A percentile compares a stretch with the other conserved stretches of the same genome.
Evolutionary conservation across 2,113 vertebrate species (phyloP).

Genomic region (Eulacestoma nigropectus): DNA sequence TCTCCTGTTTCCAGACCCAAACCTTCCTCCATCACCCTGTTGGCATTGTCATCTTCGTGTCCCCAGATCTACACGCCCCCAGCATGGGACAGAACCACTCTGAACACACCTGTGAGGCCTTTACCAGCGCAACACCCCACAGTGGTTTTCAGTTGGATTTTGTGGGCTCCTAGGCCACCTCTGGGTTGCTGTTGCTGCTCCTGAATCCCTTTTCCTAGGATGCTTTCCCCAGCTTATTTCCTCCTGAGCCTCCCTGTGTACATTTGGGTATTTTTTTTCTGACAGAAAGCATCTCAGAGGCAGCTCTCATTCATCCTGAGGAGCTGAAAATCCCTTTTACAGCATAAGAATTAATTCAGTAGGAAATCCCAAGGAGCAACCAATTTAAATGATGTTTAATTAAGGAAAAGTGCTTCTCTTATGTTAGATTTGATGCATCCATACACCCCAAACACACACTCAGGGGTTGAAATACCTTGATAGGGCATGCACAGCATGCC

Average conservation of each 20-base stretch:
- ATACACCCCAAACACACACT: background rate
- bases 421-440: background rate
- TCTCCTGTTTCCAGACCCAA: background rate
- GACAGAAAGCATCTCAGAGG: background rate
- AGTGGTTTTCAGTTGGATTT: background rate
- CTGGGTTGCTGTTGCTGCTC: background rate
- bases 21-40: background rate
- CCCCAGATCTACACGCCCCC: fast-evolving
- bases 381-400: background rate
- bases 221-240: background rate
- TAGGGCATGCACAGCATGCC: background rate
- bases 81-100: fast-evolving
- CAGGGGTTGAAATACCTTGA: background rate
- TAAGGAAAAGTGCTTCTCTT: background rate
- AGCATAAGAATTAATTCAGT: background rate
- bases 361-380: background rate
- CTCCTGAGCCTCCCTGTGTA: background rate
- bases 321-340: background rate
- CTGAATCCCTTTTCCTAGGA: background rate
- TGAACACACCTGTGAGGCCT: fast-evolving
- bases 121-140: background rate
- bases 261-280: background rate
- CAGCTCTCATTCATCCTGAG: background rate
- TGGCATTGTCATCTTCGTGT: fast-evolving
- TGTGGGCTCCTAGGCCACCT: background rate